These are phyloP conservation scores for Troides aeacus DNA, from an alignment of 2,888 invertebrate genomes.

Conservation along the genomic window DNA sequence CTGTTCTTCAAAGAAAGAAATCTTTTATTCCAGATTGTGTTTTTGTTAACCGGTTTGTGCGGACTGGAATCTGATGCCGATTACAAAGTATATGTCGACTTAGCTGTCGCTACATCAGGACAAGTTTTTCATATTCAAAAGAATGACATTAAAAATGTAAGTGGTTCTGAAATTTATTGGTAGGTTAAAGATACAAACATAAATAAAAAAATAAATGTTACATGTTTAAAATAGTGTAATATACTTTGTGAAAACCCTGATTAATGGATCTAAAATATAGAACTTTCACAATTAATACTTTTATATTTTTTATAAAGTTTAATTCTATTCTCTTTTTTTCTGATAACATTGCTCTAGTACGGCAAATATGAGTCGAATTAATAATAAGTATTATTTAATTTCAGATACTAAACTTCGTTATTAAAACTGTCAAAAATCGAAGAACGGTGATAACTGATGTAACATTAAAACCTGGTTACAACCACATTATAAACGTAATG, in stretches of 20 bases:
- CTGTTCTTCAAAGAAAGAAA: neutral
- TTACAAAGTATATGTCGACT: conserved; percentile 45
- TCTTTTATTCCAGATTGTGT: conserved; percentile 46
- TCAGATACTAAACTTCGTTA: conserved; percentile 21
- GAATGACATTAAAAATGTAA: conserved; percentile 47
- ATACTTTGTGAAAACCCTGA: neutral
- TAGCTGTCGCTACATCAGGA: conserved; percentile 51
- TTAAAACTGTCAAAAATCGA: conserved; percentile 4
- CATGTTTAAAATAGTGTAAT: too few relatives aligned
- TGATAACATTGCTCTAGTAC: too few relatives aligned
- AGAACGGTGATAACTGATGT: conserved; percentile 2
- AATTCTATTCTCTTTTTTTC: too few relatives aligned
- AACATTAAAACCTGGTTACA: conserved; percentile 19
- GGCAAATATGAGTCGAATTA: too few relatives aligned
- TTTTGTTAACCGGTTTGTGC: conserved; percentile 54
- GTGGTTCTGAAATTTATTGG: conserved; percentile 14
- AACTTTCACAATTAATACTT: too few relatives aligned
- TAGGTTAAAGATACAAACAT: neutral
- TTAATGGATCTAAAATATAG: neutral
- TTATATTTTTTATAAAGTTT: neutral
- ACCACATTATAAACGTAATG: conserved; percentile 11
- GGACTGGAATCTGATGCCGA: neutral
- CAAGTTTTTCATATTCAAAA: conserved; percentile 52
- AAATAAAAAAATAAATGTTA: neutral
- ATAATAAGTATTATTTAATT: conserved; percentile 1